Evolutionary conservation across 2,113 vertebrate genomes (phyloP).

Genomic region (Tautogolabrus adspersus): DNA sequence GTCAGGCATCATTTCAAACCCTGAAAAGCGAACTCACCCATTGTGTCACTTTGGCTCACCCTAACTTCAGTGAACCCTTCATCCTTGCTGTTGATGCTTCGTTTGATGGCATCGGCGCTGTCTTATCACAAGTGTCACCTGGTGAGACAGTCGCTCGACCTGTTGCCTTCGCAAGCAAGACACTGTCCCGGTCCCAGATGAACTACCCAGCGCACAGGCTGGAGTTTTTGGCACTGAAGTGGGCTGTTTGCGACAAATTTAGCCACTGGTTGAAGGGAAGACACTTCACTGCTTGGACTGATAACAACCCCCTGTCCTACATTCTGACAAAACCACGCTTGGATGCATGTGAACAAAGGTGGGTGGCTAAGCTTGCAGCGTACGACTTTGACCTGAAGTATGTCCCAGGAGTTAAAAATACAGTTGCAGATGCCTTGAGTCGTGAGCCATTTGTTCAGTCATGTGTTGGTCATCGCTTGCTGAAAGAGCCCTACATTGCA

Average conservation of each 20-base stretch:
- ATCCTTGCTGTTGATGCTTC: constrained; percentile 21
- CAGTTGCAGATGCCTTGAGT: constrained; percentile 34
- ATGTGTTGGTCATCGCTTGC: no score
- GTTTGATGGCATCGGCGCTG: constrained; percentile 35
- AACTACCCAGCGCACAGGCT: constrained; percentile 31
- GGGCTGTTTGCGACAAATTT: constrained; percentile 16
- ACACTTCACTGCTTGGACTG: background rate
- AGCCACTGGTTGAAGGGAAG: constrained; percentile 26
- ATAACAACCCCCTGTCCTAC: constrained; percentile 13
- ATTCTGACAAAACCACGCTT: constrained; percentile 22
- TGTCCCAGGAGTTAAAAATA: constrained; percentile 14
- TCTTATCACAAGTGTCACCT: constrained; percentile 34
- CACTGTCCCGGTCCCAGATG: background rate
- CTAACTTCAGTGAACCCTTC: no score
- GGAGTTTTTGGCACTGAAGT: constrained; percentile 7
- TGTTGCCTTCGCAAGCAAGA: constrained; percentile 33
- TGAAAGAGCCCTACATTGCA: no score
- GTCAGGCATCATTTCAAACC: no score
- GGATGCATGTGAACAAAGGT: constrained; percentile 35
- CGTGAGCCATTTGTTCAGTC: constrained; percentile 12
- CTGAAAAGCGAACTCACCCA: constrained; percentile 20
- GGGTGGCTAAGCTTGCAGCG: constrained; percentile 28
- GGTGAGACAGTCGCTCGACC: constrained; percentile 8
- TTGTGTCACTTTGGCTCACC: constrained; percentile 12
- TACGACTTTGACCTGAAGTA: constrained; percentile 1